Evolutionary conservation across 2,888 invertebrate genomes (phyloP).

Genomic region (Blastobasis lacticolella): DNA sequence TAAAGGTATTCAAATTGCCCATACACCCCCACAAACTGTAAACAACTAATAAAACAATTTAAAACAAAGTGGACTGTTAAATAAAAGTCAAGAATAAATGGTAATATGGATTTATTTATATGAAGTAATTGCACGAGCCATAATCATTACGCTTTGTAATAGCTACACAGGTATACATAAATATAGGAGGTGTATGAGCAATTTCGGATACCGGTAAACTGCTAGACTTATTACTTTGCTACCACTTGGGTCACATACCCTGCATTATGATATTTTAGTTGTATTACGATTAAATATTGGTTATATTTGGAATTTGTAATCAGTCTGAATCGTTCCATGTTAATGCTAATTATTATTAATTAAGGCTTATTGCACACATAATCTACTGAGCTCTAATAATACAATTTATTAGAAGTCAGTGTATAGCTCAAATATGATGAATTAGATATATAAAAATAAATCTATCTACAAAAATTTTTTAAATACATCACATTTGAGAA

Average conservation of each 20-base stretch:
- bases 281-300: too few relatives aligned
- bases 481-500: too few relatives aligned
- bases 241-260: background rate
- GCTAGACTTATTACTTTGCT: background rate
- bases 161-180: conserved; percentile 47
- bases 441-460: too few relatives aligned
- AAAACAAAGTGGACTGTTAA: conserved; percentile 60
- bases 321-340: too few relatives aligned
- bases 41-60: conserved; percentile 47
- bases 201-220: conserved; percentile 33
- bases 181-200: conserved; percentile 71
- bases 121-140: conserved; percentile 54
- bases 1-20: conserved; percentile 50
- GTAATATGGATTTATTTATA: conserved; percentile 56
- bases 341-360: too few relatives aligned
- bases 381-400: too few relatives aligned
- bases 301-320: too few relatives aligned
- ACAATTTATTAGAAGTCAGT: too few relatives aligned
- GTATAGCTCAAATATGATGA: too few relatives aligned
- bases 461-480: too few relatives aligned
- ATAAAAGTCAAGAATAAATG: conserved; percentile 61
- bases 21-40: conserved; percentile 73
- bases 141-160: conserved; percentile 30
- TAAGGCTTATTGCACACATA: too few relatives aligned
- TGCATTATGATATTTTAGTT: too few relatives aligned